phyloP scores from a whole-genome alignment of 2,797 vertebrate species.

The Sylvia borin region DNA sequence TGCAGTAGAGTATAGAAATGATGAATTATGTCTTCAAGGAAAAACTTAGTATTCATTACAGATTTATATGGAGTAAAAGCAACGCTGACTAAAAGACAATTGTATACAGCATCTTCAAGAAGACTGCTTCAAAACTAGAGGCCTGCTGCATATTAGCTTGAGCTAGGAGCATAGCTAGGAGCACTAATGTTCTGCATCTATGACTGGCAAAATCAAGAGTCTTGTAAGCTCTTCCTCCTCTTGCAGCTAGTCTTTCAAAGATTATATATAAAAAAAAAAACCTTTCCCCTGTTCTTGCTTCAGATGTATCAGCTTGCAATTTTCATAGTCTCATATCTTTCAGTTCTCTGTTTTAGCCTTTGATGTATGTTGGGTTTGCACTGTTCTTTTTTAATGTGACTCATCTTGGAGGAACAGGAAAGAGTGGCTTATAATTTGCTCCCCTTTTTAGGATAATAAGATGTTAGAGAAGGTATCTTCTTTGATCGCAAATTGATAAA shows the following conservation, averaged over 20 bases:
- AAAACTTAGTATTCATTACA: slow-evolving; percentile 26
- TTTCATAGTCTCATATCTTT: slow-evolving; percentile 3
- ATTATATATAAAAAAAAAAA: neutral
- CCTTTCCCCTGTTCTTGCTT: neutral
- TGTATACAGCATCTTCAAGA: neutral
- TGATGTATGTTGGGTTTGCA: slow-evolving; percentile 7
- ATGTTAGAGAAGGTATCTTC: neutral
- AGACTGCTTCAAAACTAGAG: neutral
- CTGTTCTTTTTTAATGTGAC: neutral
- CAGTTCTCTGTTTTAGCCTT: neutral
- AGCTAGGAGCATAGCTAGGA: neutral
- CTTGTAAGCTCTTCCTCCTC: neutral
- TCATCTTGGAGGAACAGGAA: neutral
- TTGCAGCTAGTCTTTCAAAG: neutral
- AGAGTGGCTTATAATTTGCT: neutral
- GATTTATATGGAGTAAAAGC: neutral
- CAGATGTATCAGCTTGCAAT: neutral
- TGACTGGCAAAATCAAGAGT: neutral
- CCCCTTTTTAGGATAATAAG: slow-evolving; percentile 35
- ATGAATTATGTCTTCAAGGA: slow-evolving; percentile 15
- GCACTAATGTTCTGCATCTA: neutral
- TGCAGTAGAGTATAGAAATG: slow-evolving; percentile 47
- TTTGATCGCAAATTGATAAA: slow-evolving; percentile 52
- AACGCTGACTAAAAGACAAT: neutral
- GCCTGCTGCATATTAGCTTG: neutral